phyloP scores from a whole-genome alignment of 1,140 invertebrate genomes.

The Calephelis virginiensis region DNA sequence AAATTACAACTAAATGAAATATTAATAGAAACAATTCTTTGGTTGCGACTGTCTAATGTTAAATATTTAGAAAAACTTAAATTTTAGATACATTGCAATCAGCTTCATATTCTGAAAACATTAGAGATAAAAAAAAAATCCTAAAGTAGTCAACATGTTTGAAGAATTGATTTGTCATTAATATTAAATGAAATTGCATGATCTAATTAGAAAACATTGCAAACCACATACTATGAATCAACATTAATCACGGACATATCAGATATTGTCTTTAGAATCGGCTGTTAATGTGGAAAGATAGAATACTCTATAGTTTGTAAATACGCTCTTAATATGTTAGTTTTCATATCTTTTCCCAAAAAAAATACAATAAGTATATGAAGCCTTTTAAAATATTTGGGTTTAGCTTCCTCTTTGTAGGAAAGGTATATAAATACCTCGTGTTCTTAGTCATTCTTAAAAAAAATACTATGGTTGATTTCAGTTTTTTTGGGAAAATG shows the following conservation, averaged over 20 bases:
- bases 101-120: no score
- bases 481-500: background rate
- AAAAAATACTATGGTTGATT: background rate
- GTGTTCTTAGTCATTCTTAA: background rate
- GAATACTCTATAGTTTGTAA: conserved; percentile 57
- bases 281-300: conserved; percentile 46
- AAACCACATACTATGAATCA: conserved; percentile 20
- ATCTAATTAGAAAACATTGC: conserved; percentile 30
- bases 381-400: background rate
- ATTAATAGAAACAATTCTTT: no score
- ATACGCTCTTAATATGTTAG: conserved; percentile 29
- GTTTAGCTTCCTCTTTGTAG: background rate
- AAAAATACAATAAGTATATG: background rate
- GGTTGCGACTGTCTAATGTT: no score
- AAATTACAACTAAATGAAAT: no score
- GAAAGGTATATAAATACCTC: background rate
- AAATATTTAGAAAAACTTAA: no score
- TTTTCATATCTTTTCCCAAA: conserved; percentile 34
- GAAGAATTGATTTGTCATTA: no score
- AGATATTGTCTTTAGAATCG: conserved; percentile 40
- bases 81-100: no score
- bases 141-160: no score
- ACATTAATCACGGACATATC: conserved; percentile 53
- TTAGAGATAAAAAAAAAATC: no score
- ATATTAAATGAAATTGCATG: conserved; percentile 5